Evolutionary conservation across 2,888 invertebrate genomes (phyloP).

Genomic region (Barypeithes pellucidus): DNA sequence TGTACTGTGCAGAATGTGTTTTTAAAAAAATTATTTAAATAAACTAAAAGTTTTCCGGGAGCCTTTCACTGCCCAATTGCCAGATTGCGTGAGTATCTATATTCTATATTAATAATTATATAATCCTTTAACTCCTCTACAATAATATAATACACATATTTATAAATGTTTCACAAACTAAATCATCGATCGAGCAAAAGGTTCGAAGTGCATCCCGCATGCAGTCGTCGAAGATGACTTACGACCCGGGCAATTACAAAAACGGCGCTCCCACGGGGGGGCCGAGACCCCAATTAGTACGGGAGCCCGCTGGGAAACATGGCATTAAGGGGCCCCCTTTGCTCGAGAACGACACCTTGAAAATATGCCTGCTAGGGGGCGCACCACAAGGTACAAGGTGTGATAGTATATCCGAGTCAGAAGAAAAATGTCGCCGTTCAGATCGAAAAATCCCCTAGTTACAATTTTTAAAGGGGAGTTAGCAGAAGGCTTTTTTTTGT

Average conservation of each 20-base stretch:
- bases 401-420: not conserved
- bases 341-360: slow-evolving; percentile 50
- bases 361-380: slow-evolving; percentile 17
- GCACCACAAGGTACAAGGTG: slow-evolving; percentile 1
- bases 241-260: slow-evolving; percentile 52
- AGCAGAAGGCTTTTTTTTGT: no score
- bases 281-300: slow-evolving; percentile 69
- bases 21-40: no score
- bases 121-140: no score
- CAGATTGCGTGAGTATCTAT: no score
- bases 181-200: slow-evolving; percentile 6
- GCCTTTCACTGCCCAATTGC: no score
- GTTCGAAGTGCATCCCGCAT: slow-evolving; percentile 28
- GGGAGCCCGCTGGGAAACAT: slow-evolving; percentile 69
- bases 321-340: slow-evolving; percentile 63
- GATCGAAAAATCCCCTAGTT: not conserved
- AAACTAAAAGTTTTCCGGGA: no score
- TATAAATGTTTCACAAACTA: slow-evolving; percentile 6
- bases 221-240: slow-evolving; percentile 50
- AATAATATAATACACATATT: not conserved
- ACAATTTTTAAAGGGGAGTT: no score
- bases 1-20: no score
- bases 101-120: no score
- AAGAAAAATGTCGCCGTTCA: not conserved
- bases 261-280: slow-evolving; percentile 56